phyloP scores from a whole-genome alignment of 2,888 invertebrate genomes.

The Latrodectus hesperus region DNA sequence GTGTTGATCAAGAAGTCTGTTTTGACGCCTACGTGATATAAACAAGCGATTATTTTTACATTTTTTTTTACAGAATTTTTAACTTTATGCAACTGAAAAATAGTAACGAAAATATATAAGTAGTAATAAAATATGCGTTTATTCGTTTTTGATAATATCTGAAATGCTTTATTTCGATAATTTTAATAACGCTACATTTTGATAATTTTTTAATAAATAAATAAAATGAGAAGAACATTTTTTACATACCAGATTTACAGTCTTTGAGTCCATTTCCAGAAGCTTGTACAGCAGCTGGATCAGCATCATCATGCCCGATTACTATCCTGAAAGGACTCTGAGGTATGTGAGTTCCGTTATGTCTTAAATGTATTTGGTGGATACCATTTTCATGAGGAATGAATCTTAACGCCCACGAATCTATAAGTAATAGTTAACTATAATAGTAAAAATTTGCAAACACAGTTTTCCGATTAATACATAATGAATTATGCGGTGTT shows the following conservation, averaged over 20 bases:
- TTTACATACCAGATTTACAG: conserved; percentile 85
- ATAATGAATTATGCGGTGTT: too few relatives aligned
- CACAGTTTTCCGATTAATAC: too few relatives aligned
- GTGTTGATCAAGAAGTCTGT: conserved; percentile 98
- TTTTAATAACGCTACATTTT: too few relatives aligned
- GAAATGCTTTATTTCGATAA: too few relatives aligned
- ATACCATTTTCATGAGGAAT: conserved; percentile 96
- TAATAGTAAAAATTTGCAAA: background rate
- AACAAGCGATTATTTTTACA: too few relatives aligned
- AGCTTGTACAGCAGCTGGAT: conserved; percentile 95
- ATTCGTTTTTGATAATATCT: too few relatives aligned
- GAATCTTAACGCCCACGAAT: conserved; percentile 86
- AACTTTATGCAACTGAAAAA: too few relatives aligned
- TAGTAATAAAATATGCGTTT: too few relatives aligned
- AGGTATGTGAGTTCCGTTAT: conserved; percentile 94
- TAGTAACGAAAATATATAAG: too few relatives aligned
- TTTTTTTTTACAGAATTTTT: too few relatives aligned
- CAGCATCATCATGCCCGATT: conserved; percentile 92
- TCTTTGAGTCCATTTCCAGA: conserved; percentile 88
- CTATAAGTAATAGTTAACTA: conserved; percentile 71
- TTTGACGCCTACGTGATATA: conserved; percentile 80
- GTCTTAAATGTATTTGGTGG: conserved; percentile 91
- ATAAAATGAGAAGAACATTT: background rate
- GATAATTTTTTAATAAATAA: too few relatives aligned
- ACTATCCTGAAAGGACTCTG: conserved; percentile 95